Base-by-base conservation (phyloP, 2,797 vertebrate species). In the Hipposideros larvatus region DNA sequence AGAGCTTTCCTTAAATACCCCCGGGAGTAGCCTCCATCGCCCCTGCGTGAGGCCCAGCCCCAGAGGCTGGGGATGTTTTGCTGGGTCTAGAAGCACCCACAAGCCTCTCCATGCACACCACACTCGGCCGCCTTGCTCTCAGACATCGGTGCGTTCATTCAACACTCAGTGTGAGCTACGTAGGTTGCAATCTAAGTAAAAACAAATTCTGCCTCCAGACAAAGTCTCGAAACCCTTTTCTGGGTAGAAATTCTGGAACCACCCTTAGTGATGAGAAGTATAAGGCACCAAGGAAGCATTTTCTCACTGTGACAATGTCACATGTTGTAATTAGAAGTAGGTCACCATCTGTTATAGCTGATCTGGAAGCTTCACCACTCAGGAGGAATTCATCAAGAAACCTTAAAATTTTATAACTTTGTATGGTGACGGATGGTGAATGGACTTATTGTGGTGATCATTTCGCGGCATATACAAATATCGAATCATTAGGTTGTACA, bases 41-140 rank as follows among this genome's bases (percentile, higher is more conserved):
- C 31, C 57, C 37, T 11, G 6, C 6, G 2, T 11, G 18, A 26
- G 22, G 18, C 16, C 43, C 4, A 10, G 48, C 37, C 55, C 55
- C 65, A 41, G 31, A 34, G 57, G 22, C 15, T 9, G 4, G 37
- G 7, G 5, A 43, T 57, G 18, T 77, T 75, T 34, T 73, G 37
- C 53, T 8, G 34, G 53, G 24, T 46, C 83, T 55, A 46, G 34
- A 73, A 86, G n/a, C 6, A 34, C 16, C 57, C 41, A 41, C 11
- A 43, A 24, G 31, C n/a, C 26, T 80, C 26, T 9, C 2, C 7
- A 1, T 7, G 5, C 22, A 37, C 0, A 18, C 31, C 15, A 31
- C 11, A 16, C 31, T 31, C 3, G 2, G 24, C 37, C 21, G 9
- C 37, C 15, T 41, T 26, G 22, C 13, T 19, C 28, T n/a, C 71